These are phyloP conservation scores for Metaphire vulgaris DNA, from an alignment of 1,140 invertebrate species.

Conservation along the genomic window DNA sequence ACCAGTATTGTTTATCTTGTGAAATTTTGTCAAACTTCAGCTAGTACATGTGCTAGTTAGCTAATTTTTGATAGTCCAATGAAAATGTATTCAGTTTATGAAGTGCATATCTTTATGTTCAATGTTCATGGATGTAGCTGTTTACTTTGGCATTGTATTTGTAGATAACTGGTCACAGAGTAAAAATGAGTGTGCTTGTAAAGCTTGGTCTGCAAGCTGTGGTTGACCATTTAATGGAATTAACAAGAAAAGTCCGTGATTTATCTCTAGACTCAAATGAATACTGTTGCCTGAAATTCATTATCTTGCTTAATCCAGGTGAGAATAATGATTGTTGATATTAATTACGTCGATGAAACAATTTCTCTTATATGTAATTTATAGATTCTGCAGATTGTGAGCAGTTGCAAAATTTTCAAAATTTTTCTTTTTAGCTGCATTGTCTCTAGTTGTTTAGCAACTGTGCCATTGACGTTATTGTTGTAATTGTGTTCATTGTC, in stretches of 20 bases:
- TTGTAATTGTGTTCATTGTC: too few species aligned
- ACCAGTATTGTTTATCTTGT: too few species aligned
- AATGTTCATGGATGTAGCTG: too few species aligned
- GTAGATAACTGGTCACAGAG: conserved; percentile 42
- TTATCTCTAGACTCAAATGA: conserved; percentile 90
- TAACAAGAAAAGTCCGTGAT: conserved; percentile 80
- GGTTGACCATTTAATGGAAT: conserved; percentile 79
- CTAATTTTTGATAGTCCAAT: too few species aligned
- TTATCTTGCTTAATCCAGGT: conserved; percentile 94
- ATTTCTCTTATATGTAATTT: neutral
- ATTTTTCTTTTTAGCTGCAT: conserved; percentile 1
- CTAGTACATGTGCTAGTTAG: too few species aligned
- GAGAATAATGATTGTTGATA: conserved; percentile 14
- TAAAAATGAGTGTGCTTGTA: conserved; percentile 58
- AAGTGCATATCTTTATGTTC: too few species aligned
- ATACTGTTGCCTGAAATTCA: conserved; percentile 94
- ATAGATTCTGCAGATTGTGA: neutral
- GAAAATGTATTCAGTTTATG: too few species aligned
- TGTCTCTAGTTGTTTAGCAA: neutral
- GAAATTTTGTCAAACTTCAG: too few species aligned
- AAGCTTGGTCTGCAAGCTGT: conserved; percentile 80
- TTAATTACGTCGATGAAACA: neutral
- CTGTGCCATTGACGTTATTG: too few species aligned
- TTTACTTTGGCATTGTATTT: too few species aligned
- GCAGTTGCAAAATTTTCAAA: too few species aligned